phyloP scores from a whole-genome alignment of 2,113 vertebrate genomes.

The Poeciliopsis occidentalis region DNA sequence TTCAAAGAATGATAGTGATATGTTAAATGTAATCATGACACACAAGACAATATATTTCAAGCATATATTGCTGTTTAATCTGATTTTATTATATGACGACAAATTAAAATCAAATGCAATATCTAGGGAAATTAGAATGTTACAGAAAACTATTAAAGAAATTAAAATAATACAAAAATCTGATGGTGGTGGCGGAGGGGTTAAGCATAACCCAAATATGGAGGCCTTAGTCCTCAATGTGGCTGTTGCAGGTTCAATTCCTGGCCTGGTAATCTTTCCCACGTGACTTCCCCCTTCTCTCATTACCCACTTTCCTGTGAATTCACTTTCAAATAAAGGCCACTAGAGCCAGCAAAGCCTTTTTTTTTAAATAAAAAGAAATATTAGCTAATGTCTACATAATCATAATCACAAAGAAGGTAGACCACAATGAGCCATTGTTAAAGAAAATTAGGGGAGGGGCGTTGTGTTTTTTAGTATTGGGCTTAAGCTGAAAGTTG shows the following conservation, averaged over 20 bases:
- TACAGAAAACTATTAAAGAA: not conserved
- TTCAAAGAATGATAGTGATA: not conserved
- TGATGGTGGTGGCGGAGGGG: too few relatives aligned
- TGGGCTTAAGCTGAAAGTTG: too few relatives aligned
- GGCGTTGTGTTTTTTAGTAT: too few relatives aligned
- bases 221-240: too few relatives aligned
- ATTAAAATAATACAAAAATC: not conserved
- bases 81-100: not conserved
- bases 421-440: not conserved
- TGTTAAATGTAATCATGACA: not conserved
- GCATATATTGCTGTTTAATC: not conserved
- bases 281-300: too few relatives aligned
- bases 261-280: too few relatives aligned
- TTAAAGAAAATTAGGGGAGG: too few relatives aligned
- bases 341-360: too few relatives aligned
- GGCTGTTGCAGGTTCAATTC: too few relatives aligned
- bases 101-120: not conserved
- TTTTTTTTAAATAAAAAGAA: not conserved
- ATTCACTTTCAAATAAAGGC: too few relatives aligned
- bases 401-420: not conserved
- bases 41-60: not conserved
- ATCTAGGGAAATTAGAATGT: not conserved
- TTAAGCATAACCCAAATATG: too few relatives aligned
- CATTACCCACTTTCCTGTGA: too few relatives aligned
- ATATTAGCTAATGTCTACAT: not conserved